These are phyloP conservation scores for Embiotoca jacksoni DNA, from an alignment of 2,113 vertebrate species.

Conservation along the genomic window DNA sequence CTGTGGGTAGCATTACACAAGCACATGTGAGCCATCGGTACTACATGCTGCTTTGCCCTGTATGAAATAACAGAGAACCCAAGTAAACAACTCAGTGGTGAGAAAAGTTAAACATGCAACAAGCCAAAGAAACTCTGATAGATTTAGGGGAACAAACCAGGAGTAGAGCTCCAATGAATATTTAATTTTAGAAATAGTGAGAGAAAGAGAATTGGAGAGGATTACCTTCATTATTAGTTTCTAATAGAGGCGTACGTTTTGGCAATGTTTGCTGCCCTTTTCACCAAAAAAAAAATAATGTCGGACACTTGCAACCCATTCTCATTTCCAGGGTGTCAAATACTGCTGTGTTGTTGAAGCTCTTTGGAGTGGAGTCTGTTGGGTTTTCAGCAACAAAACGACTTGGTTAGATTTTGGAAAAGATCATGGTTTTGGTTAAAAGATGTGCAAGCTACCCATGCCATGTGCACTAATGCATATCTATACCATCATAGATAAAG, in stretches of 20 bases:
- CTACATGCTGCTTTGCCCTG: neutral
- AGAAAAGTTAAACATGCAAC: conserved; percentile 13
- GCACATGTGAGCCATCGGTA: conserved; percentile 24
- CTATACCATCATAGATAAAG: no score
- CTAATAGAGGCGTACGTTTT: neutral
- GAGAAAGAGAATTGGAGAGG: conserved; percentile 5
- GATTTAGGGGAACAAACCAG: conserved; percentile 3
- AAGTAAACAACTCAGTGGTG: conserved; percentile 41
- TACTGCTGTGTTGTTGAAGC: no score
- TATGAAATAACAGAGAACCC: conserved; percentile 16
- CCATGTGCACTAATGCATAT: no score
- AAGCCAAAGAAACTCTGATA: neutral
- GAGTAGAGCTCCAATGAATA: conserved; percentile 8
- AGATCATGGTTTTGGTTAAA: no score
- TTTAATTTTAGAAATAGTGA: neutral
- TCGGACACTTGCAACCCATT: no score
- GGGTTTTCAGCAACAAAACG: no score
- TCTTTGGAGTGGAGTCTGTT: no score
- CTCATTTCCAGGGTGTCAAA: no score
- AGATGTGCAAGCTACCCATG: no score
- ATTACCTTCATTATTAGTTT: neutral
- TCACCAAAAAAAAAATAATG: neutral
- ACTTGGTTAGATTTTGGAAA: no score
- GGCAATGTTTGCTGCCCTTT: neutral
- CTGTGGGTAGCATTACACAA: conserved; percentile 37